phyloP scores from a whole-genome alignment of 2,888 invertebrate species.

The Athrips mouffetella region DNA sequence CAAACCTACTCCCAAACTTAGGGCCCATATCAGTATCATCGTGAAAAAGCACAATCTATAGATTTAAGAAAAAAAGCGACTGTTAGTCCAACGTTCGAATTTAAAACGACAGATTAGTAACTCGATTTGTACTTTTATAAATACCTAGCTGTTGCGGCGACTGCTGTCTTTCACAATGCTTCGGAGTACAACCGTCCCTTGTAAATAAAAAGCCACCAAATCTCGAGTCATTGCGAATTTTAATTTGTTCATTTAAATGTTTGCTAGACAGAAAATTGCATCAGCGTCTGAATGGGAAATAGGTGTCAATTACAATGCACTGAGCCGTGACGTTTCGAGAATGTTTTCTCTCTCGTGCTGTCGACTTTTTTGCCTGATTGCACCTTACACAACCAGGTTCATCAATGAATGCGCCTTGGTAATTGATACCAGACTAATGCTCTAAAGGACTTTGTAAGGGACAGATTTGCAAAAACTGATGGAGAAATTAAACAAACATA shows the following conservation, averaged over 20 bases:
- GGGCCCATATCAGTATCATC: slow-evolving; percentile 31
- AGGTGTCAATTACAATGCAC: neutral
- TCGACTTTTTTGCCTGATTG: too few relatives aligned
- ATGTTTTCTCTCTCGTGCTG: too few relatives aligned
- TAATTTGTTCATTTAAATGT: slow-evolving; percentile 9
- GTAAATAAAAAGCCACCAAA: too few relatives aligned
- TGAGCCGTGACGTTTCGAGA: neutral
- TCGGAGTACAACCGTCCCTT: slow-evolving; percentile 31
- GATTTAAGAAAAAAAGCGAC: neutral
- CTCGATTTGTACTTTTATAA: slow-evolving; percentile 63
- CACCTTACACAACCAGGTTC: too few relatives aligned
- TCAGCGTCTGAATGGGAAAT: slow-evolving; percentile 1
- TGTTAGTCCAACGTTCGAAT: neutral
- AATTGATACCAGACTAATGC: too few relatives aligned
- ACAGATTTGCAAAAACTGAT: too few relatives aligned
- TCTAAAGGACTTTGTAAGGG: too few relatives aligned
- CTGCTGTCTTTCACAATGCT: slow-evolving; percentile 54
- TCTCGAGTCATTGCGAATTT: slow-evolving; percentile 15
- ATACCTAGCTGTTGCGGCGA: slow-evolving; percentile 52
- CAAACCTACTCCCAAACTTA: slow-evolving; percentile 44
- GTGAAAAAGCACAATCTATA: neutral
- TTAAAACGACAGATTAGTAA: neutral
- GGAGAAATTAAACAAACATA: too few relatives aligned
- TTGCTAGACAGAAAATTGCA: neutral
- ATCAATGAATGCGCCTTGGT: too few relatives aligned